Base-by-base conservation (phyloP, 2,797 vertebrate species). In the Sciaenops ocellatus region DNA sequence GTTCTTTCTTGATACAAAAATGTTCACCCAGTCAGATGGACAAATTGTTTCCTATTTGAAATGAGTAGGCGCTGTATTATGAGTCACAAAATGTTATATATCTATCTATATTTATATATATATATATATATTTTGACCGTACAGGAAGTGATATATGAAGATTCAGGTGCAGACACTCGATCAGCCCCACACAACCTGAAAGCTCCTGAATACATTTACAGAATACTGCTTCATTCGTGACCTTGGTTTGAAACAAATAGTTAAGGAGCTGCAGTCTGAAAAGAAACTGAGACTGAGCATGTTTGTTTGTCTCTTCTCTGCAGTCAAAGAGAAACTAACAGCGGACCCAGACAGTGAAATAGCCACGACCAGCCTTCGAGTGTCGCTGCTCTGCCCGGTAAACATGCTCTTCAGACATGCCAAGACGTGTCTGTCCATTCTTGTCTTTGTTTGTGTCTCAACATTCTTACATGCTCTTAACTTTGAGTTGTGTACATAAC, bases 331-430 rank as follows among this genome's bases (percentile, higher is more conserved):
- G 93, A 99, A 99, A 79, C 94, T 99, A 72, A 99, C 97, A 4
- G 98, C 98, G 0, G 97, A 99, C 82, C 98, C 98, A 24, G 98
- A 99, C 96, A 99, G 98, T 89, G 98, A 99, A 96, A 99, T 99
- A 72, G 98, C 98, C 85, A 99, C 98, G 8, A 99, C 98, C 86
- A 99, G 98, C 92, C 94, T 99, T 78, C 96, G 98, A 85, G 98
- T 99, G 85, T 99, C 98, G 62, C 96, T 99, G 15, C 96, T 99
- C 24, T 99, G 98, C 94, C 98, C 98, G 91, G 98, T 99, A 96
- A 96, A 94, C 80, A 65, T 7, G 2, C 55, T 54, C 42, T 54
- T 56, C 73, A 67, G 44, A 86, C 79, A 28, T 72, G 83, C 52
- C 28, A 16, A 71, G 55, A 86, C 81, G 7, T 52, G 74, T 81